A percentile compares a stretch with the other conserved stretches of the same genome.
Conservation (phyloP, 2,113 vertebrate genomes). For the Arizona elegans region DNA sequence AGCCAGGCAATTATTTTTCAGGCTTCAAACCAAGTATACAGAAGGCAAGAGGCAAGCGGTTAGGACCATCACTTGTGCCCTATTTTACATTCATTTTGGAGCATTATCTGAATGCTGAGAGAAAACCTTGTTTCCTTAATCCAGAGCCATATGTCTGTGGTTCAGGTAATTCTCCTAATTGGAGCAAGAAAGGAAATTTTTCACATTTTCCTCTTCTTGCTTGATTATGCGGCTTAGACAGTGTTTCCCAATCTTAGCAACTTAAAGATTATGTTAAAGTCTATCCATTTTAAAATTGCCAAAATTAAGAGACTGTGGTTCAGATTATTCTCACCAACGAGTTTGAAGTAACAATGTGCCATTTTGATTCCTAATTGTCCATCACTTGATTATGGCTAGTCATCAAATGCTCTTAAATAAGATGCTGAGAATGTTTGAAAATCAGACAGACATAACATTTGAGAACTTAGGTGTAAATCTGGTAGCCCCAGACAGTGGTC, state of each 20-base stretch:
- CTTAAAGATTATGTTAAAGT: not conserved
- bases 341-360: not conserved
- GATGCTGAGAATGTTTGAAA: not conserved
- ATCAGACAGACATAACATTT: no score
- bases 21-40: not conserved
- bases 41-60: not conserved
- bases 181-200: not conserved
- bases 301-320: not conserved
- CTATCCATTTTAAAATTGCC: not conserved
- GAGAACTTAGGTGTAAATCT: not conserved
- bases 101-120: not conserved
- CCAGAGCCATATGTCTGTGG: not conserved
- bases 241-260: not conserved
- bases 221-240: not conserved
- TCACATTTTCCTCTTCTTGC: not conserved
- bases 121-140: not conserved
- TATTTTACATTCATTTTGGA: not conserved
- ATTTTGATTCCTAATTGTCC: not conserved
- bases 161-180: not conserved
- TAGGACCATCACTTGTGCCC: not conserved
- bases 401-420: not conserved
- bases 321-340: not conserved
- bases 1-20: not conserved
- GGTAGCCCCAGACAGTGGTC: not conserved
- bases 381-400: not conserved